Evolutionary conservation across 2,797 vertebrate species (phyloP).

Genomic region (Orientallactaga sibirica): DNA sequence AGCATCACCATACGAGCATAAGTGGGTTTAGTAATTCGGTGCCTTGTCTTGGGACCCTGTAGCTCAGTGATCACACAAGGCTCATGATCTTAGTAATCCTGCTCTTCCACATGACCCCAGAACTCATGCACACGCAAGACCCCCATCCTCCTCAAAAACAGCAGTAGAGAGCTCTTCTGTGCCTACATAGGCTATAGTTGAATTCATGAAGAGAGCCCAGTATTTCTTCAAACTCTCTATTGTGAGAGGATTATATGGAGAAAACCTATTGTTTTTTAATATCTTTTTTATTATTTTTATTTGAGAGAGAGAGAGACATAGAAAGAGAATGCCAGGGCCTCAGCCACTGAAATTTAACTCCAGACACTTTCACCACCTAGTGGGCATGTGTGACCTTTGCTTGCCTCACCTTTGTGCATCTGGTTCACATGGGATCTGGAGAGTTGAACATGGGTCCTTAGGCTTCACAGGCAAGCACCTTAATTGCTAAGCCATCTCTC

Average conservation of each 20-base stretch:
- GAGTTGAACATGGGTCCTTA: too few relatives aligned
- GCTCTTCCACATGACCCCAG: neutral
- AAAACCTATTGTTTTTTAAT: neutral
- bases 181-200: neutral
- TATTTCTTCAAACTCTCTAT: constrained; percentile 49
- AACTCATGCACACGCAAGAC: too few relatives aligned
- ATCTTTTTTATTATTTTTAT: neutral
- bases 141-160: neutral
- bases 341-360: too few relatives aligned
- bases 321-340: too few relatives aligned
- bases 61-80: neutral
- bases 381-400: too few relatives aligned
- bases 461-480: too few relatives aligned
- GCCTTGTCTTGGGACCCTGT: neutral
- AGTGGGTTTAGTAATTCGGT: neutral
- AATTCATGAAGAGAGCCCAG: neutral
- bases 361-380: too few relatives aligned
- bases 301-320: constrained; percentile 21
- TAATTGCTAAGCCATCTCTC: too few relatives aligned
- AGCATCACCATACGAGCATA: neutral
- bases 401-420: too few relatives aligned
- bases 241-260: neutral
- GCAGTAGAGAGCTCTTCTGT: neutral
- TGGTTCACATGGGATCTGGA: too few relatives aligned
- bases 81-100: neutral